Evolutionary conservation across 1,140 invertebrate genomes (phyloP), one percentile per base, ranked within the genome.

Genomic region (Hylaeus volcanicus): DNA sequence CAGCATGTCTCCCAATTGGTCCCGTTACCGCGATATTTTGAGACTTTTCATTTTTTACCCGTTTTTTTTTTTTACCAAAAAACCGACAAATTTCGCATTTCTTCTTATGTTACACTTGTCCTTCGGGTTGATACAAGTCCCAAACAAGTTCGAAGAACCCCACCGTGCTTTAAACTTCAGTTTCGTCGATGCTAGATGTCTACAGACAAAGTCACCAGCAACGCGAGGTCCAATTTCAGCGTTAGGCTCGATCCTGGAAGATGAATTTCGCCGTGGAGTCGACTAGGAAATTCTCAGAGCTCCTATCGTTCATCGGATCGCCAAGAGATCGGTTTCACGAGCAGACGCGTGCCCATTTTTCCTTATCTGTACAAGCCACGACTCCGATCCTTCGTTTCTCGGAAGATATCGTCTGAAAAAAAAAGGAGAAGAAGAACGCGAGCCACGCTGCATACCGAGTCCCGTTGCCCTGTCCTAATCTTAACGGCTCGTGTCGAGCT

Each of bases 401-500:
- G 76, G 82, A 81, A 86, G 81, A 81, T 61, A 79, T 60, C 79
- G 78, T 74, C 73, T 81, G 61, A 83, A 78, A 82, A 86, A 26
- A 26, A 26, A 26, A 26, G 26, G 26, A 26, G 0, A 26, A 26
- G 26, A 26, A 26, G 26, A 26, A 79, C 64, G 73, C 76, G 82
- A 87, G 81, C 76, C 83, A 71, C 76, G 73, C 61, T 68, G 83
- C 81, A 85, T 85, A 82, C 79, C 61, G 77, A 78, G 68, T 80
- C 81, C 79, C 80, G 64, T 85, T 78, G 66, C 70, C 64, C 79
- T n/a, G 76, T 74, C 80, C 86, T 91, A 91, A 91, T 90, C 90
- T 91, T 90, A 91, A 91, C 88, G 89, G 84, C 85, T 87, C 85
- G 83, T 91, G 90, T 91, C 88, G 70, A 79, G 84, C 88, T 88